phyloP scores from a whole-genome alignment of 1,140 invertebrate genomes.

The Calycopis cecrops region DNA sequence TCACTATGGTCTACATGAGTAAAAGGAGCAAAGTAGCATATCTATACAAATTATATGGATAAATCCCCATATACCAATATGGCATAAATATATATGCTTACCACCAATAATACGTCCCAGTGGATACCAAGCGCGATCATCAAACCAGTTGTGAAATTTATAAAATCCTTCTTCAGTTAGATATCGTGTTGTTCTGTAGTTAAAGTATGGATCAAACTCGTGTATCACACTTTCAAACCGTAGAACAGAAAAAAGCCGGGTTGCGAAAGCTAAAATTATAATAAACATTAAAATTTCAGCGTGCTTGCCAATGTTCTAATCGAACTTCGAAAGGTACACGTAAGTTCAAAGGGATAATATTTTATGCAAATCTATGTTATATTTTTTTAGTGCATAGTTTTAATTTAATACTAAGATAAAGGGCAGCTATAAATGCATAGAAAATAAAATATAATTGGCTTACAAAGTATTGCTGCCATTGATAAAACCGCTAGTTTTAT shows the following conservation, averaged over 20 bases:
- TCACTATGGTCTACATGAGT: too few species aligned
- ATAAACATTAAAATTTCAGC: slow-evolving; percentile 4
- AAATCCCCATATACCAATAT: too few species aligned
- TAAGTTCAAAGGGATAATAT: not conserved
- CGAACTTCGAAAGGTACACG: not conserved
- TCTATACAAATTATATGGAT: too few species aligned
- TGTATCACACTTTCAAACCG: slow-evolving; percentile 98
- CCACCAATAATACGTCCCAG: slow-evolving; percentile 97
- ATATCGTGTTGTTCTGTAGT: slow-evolving; percentile 97
- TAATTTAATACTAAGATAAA: too few species aligned
- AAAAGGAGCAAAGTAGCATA: too few species aligned
- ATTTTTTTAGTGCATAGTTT: too few species aligned
- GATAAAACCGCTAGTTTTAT: slow-evolving; percentile 94
- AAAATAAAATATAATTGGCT: slow-evolving; percentile 64
- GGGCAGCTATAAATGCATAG: too few species aligned
- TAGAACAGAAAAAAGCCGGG: slow-evolving; percentile 95
- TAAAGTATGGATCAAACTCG: slow-evolving; percentile 99
- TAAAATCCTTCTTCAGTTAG: slow-evolving; percentile 98
- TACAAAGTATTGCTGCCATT: slow-evolving; percentile 94
- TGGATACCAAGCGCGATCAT: slow-evolving; percentile 99
- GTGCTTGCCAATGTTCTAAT: not conserved
- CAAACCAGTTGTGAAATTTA: slow-evolving; percentile 99
- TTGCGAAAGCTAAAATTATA: slow-evolving; percentile 90
- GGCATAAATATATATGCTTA: slow-evolving; percentile 49
- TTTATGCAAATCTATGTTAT: not conserved